These are phyloP conservation scores for Rhabdophis nuchalis DNA, from an alignment of 2,797 vertebrate species.

Conservation along the genomic window DNA sequence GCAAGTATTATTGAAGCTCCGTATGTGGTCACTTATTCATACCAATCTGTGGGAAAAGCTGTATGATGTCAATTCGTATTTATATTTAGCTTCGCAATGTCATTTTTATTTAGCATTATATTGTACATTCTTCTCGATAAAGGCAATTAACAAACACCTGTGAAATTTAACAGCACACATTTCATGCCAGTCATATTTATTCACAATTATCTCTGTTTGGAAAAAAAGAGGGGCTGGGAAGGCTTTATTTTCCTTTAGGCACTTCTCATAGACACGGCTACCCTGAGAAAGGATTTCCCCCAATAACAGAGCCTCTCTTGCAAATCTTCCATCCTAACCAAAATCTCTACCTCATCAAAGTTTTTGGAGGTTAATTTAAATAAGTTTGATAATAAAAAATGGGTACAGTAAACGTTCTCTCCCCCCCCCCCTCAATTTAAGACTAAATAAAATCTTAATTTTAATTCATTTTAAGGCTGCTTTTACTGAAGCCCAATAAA, in stretches of 20 bases:
- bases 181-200: conserved; percentile 31
- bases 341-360: neutral
- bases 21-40: neutral
- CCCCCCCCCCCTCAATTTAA: conserved; percentile 35
- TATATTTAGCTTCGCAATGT: conserved; percentile 20
- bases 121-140: conserved; percentile 27
- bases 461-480: conserved; percentile 1
- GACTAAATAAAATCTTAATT: neutral
- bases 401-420: conserved; percentile 42
- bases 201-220: conserved; percentile 34
- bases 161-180: conserved; percentile 45
- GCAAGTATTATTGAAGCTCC: neutral
- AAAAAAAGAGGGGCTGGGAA: conserved; percentile 38
- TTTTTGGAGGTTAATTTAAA: conserved; percentile 26
- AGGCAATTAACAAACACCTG: conserved; percentile 49
- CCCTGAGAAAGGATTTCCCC: conserved; percentile 38
- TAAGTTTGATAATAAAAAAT: conserved; percentile 29
- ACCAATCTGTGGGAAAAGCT: neutral
- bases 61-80: neutral
- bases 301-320: conserved; percentile 20
- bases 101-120: conserved; percentile 19
- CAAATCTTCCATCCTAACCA: neutral
- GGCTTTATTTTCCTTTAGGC: conserved; percentile 41
- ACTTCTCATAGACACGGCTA: conserved; percentile 41
- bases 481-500: conserved; percentile 43